Conservation (phyloP, 2,888 invertebrate genomes). For the Empis livida region DNA sequence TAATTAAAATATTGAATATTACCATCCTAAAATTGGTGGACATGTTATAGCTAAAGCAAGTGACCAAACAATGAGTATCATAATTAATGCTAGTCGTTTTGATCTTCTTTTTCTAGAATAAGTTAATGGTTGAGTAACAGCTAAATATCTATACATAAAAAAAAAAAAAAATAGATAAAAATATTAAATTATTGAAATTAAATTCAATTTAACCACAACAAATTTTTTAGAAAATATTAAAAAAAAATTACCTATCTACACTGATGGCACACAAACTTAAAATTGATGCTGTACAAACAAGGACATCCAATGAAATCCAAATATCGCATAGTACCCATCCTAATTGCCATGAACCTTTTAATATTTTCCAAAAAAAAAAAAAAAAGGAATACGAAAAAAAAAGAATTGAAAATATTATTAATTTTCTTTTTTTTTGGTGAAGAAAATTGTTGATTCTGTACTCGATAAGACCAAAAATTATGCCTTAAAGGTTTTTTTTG, state of each 20-base stretch:
- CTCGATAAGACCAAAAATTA: no score
- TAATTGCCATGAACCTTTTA: constrained; percentile 70
- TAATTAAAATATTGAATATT: constrained; percentile 31
- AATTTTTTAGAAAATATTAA: neutral
- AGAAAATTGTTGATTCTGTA: no score
- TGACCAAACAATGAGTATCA: constrained; percentile 85
- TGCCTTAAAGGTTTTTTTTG: no score
- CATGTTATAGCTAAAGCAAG: constrained; percentile 83
- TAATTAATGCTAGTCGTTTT: constrained; percentile 67
- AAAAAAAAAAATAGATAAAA: neutral
- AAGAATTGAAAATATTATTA: no score
- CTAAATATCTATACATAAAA: constrained; percentile 53
- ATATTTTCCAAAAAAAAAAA: neutral
- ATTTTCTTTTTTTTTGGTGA: no score
- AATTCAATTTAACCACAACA: neutral
- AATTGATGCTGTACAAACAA: constrained; percentile 87
- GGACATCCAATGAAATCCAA: constrained; percentile 87
- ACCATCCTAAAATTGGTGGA: constrained; percentile 89
- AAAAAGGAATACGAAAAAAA: neutral
- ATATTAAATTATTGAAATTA: no score
- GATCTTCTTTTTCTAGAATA: constrained; percentile 82
- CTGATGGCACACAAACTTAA: constrained; percentile 87
- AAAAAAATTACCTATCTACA: constrained; percentile 48
- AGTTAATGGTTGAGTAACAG: constrained; percentile 84
- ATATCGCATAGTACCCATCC: constrained; percentile 79